Conservation (phyloP, 2,888 invertebrate genomes). For the Ochlodes sylvanus region DNA sequence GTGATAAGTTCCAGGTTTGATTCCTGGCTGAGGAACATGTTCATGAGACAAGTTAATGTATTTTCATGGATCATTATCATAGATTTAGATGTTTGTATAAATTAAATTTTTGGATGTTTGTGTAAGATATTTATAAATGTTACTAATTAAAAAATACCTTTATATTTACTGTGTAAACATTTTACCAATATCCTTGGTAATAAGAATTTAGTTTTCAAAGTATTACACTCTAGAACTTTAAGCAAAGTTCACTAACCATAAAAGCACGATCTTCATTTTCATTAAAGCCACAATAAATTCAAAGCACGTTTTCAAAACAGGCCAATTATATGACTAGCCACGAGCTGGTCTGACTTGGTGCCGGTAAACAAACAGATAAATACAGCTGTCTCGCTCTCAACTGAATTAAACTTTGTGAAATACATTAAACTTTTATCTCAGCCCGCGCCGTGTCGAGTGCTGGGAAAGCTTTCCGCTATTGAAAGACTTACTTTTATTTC, state of each 20-base stretch:
- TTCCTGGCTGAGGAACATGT: no score
- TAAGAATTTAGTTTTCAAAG: no score
- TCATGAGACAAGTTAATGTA: no score
- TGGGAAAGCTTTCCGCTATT: background rate
- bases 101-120: no score
- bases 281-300: conserved; percentile 7
- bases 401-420: conserved; percentile 21
- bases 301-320: conserved; percentile 5
- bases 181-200: no score
- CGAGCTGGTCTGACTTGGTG: conserved; percentile 8
- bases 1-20: no score
- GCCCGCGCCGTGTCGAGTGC: background rate
- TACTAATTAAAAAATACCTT: no score
- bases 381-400: conserved; percentile 9
- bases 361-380: conserved; percentile 26
- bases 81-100: no score
- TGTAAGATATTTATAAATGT: no score
- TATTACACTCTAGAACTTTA: no score
- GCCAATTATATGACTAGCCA: conserved; percentile 10
- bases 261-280: background rate
- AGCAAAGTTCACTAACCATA: background rate
- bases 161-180: no score
- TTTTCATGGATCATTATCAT: no score
- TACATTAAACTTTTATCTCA: conserved; percentile 22
- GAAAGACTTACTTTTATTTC: background rate